Conservation (phyloP, 1,140 invertebrate species). For the Glossosoma conforme region DNA sequence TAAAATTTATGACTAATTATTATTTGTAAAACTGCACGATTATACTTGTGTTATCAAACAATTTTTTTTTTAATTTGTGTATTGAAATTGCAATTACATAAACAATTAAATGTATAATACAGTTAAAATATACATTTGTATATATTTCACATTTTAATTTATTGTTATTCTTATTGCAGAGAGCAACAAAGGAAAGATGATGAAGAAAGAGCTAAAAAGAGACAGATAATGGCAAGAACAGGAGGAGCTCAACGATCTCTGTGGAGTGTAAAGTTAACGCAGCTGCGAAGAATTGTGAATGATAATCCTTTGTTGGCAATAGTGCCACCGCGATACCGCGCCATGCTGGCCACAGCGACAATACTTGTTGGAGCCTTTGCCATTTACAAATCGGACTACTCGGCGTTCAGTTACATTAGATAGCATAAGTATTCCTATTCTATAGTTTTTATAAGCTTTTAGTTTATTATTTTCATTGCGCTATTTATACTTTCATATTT, state of each 20-base stretch:
- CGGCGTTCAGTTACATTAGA: constrained; percentile 36
- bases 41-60: too few species aligned
- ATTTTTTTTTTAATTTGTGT: too few species aligned
- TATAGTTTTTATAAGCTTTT: constrained; percentile 40
- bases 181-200: constrained; percentile 48
- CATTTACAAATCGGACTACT: constrained; percentile 46
- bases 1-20: too few species aligned
- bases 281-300: constrained; percentile 27
- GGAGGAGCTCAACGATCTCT: constrained; percentile 16
- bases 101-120: too few species aligned
- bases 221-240: constrained; percentile 33
- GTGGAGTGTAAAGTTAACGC: constrained; percentile 24
- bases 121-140: too few species aligned
- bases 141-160: background rate
- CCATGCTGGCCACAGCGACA: constrained; percentile 48
- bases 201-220: constrained; percentile 43
- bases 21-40: too few species aligned
- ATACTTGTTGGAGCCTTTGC: constrained; percentile 50
- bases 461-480: background rate
- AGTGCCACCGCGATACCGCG: constrained; percentile 36
- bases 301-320: constrained; percentile 29
- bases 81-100: too few species aligned
- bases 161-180: constrained; percentile 37
- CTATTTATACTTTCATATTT: background rate
- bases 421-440: constrained; percentile 41